Evolutionary conservation across 35 echinoderm and acorn worm genomes (phyloP).

Genomic region (Hemicentrotus pulcherrimus): DNA sequence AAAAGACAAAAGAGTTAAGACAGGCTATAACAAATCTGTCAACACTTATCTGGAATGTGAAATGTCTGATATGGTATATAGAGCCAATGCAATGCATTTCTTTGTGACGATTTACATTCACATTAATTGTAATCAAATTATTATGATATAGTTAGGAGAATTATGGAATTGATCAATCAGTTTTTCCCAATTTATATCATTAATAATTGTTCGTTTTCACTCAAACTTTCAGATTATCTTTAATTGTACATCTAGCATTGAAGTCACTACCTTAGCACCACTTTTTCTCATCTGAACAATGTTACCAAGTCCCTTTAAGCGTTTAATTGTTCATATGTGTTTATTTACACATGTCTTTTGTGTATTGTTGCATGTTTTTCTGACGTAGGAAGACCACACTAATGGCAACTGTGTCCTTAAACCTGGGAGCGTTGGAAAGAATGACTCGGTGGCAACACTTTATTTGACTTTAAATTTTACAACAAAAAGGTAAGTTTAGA

Average conservation of each 20-base stretch:
- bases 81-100: neutral
- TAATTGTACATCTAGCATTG: no score
- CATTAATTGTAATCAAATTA: neutral
- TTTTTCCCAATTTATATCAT: no score
- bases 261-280: no score
- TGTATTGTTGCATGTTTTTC: neutral
- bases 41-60: no score
- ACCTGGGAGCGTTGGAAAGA: neutral
- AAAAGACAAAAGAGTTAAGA: no score
- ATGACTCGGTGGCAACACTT: slow-evolving; percentile 61
- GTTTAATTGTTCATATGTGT: neutral
- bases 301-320: no score
- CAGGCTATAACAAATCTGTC: no score
- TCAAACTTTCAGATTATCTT: no score
- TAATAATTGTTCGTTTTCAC: no score
- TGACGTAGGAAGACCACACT: slow-evolving; percentile 52
- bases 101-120: neutral
- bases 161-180: no score
- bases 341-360: neutral
- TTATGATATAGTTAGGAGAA: neutral
- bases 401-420: slow-evolving; percentile 54
- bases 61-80: no score
- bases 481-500: neutral
- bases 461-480: slow-evolving; percentile 66
- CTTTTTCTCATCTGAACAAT: no score